Evolutionary conservation across 2,113 vertebrate species (phyloP), one percentile per base, ranked within the genome.

Genomic region (Guaruba guarouba): DNA sequence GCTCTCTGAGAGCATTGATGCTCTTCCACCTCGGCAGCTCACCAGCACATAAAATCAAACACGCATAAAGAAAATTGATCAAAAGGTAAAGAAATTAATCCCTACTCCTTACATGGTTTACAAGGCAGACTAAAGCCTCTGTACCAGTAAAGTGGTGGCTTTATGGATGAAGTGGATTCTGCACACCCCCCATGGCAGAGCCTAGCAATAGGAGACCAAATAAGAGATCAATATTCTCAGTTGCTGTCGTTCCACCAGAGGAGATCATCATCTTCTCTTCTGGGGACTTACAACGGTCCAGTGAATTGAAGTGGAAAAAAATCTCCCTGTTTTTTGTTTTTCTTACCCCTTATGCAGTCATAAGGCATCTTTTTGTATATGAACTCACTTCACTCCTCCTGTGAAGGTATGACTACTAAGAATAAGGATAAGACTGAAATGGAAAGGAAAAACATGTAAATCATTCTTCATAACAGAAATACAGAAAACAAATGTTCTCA

Each of bases 21-120:
- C 25, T 83, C 1, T 24, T 77, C 28, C 20, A 14, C 54, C 37
- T 63, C 1, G 0, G 28, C 35, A 43, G 14, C 33, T 55, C 37
- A 1, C 17, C 0, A 0, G 10, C 2, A 0, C 2, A 46, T n/a
- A 28, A 77, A 27, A 33, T 51, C 43, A 84, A 84, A 82, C 10
- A 16, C 3, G 33, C 14, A 1, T 35, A 29, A 22, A 57, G 27
- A 75, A 84, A 54, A n/a, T 1, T 8, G 46, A 54, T 44, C 10
- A 19, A 19, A 78, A 67, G 9, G 5, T 55, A 17, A 51, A 75
- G 35, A n/a, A 24, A 8, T 64, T 51, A n/a, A 29, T 66, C 63
- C 10, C 33, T 48, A 2, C 13, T 31, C 35, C 16, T 33, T 70
- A 7, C 0, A 0, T 9, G 18, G 18, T 5, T 62, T 33, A 31